These are phyloP conservation scores for Lagopus muta DNA, from an alignment of 2,113 vertebrate genomes.

Conservation along the genomic window DNA sequence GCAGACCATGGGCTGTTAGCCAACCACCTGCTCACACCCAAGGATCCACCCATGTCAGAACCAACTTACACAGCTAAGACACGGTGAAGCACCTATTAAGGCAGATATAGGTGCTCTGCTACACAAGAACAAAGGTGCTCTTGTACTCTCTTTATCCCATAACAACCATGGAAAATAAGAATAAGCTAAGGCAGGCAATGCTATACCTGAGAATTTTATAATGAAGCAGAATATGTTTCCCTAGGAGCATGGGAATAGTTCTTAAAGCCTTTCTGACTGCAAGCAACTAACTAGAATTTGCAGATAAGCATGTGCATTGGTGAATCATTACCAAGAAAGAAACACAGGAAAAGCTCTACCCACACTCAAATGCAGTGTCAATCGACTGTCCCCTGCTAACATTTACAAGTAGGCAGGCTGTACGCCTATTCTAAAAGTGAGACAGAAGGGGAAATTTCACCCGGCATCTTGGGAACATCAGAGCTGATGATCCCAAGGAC, in stretches of 20 bases:
- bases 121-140: neutral
- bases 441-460: neutral
- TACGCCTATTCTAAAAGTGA: neutral
- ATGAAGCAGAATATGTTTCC: neutral
- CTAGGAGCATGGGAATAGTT: neutral
- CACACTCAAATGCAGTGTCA: neutral
- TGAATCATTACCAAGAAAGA: neutral
- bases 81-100: neutral
- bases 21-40: neutral
- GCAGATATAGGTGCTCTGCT: neutral
- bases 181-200: neutral
- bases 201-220: neutral
- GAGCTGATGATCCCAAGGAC: neutral
- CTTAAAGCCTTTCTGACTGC: neutral
- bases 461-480: neutral
- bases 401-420: neutral
- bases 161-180: slow-evolving; percentile 18
- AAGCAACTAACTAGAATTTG: neutral
- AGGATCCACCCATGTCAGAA: neutral
- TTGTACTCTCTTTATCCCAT: neutral
- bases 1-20: neutral
- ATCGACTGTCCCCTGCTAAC: neutral
- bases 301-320: neutral
- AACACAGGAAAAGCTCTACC: neutral
- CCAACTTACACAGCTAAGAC: neutral